A percentile compares a stretch with the other conserved stretches of the same genome.
Evolutionary conservation across 2,113 vertebrate genomes (phyloP).

Genomic region (Pipra filicauda): DNA sequence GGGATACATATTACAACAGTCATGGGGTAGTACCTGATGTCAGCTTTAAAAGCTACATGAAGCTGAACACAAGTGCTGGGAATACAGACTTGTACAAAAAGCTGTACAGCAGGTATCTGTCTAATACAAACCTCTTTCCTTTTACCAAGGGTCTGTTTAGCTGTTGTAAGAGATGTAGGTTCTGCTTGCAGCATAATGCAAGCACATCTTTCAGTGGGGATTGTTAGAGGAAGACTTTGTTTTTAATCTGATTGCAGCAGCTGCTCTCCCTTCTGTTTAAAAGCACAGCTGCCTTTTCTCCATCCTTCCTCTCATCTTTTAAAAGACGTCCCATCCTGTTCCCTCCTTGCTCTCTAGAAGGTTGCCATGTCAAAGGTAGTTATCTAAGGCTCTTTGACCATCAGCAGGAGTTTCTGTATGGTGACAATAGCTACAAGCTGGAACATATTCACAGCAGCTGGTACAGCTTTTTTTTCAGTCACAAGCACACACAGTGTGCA

Average conservation of each 20-base stretch:
- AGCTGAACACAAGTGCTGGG: constrained; percentile 65
- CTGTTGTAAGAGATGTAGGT: neutral
- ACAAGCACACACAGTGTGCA: neutral
- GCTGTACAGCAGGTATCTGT: constrained; percentile 68
- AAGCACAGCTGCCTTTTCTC: neutral
- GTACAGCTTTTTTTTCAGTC: neutral
- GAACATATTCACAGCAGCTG: neutral
- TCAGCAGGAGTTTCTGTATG: neutral
- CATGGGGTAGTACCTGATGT: neutral
- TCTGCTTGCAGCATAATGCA: neutral
- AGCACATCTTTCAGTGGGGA: neutral
- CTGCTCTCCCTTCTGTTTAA: neutral
- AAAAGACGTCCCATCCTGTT: neutral
- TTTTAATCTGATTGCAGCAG: neutral
- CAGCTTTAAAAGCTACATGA: constrained; percentile 63
- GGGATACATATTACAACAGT: constrained; percentile 61
- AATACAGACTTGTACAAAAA: constrained; percentile 69
- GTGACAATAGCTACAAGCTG: neutral
- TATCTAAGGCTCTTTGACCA: neutral
- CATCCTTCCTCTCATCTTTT: neutral
- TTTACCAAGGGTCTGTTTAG: neutral
- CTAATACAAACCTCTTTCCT: neutral
- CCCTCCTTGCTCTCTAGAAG: neutral
- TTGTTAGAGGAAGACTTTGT: neutral
- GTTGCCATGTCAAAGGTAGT: neutral